Base-by-base conservation (phyloP, 2,888 invertebrate species). In the Epirrita christyi region DNA sequence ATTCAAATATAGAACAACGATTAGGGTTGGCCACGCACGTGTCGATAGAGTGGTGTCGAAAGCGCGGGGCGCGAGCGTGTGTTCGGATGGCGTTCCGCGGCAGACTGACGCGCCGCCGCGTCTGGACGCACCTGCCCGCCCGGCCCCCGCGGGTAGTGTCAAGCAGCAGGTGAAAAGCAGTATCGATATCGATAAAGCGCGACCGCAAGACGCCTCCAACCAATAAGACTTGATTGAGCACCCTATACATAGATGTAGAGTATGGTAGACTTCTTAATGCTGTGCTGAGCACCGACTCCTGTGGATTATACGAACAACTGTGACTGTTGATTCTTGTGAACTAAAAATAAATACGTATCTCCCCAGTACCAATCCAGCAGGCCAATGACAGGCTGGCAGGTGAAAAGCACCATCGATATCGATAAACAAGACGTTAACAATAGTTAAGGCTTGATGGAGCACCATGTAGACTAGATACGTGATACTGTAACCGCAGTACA, bases 41-140 rank as follows among this genome's bases (percentile, higher is more conserved):
- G 91, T 86, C 80, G 81, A 68, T 71, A 67, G 59, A 65, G 61
- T 63, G 46, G 63, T 62, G 70, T 62, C 59, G 67, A 56, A 60
- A 55, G 71, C 73, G 67, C 68, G 75, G 66, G 67, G 68, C 79
- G 81, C 83, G 85, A 84, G 45, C 88, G 88, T 86, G 85, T 77
- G 76, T 72, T 83, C 82, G 74, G 69, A 72, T 75, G 81, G 81
- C 75, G 66, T 78, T 79, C 78, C 88, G 88, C 87, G 88, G 75
- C 78, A 84, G 86, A 90, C 91, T 91, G 88, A 84, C 89, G 90
- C 91, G 89, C 88, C 91, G 86, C 80, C 74, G 82, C 83, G 91
- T 91, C 91, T 90, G 80, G 72, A 61, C 78, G 80, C 88, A 86
- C 87, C 88, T 86, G 88, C 85, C 76, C 88, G 86, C 85, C 88